Evolutionary conservation across 1,140 invertebrate species (phyloP).

Genomic region (Neodiprion virginianus): DNA sequence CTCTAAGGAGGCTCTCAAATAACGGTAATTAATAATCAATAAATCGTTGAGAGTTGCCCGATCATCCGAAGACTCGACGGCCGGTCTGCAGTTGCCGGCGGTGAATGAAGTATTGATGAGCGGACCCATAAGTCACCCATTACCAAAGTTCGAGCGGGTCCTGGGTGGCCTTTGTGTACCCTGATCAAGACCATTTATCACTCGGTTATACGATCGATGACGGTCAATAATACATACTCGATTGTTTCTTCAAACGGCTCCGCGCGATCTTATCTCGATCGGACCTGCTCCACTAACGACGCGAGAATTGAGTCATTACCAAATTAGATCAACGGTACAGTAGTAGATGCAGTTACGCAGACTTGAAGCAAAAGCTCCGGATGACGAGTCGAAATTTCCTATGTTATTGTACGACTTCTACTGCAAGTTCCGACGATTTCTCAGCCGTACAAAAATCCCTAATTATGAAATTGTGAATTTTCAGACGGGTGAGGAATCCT

Average conservation of each 20-base stretch:
- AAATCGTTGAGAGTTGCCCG: slow-evolving; percentile 12
- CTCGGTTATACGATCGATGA: not conserved
- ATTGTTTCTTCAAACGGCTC: not conserved
- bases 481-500: no score
- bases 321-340: not conserved
- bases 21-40: slow-evolving; percentile 19
- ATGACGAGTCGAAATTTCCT: no score
- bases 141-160: slow-evolving; percentile 1
- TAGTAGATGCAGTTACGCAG: no score
- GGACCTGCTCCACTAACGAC: not conserved
- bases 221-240: not conserved
- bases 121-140: not conserved
- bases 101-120: slow-evolving; percentile 19
- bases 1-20: not conserved
- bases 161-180: slow-evolving; percentile 9
- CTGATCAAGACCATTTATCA: slow-evolving; percentile 1
- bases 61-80: not conserved
- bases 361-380: no score
- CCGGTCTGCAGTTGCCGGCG: not conserved
- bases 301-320: not conserved
- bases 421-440: no score
- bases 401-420: no score
- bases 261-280: not conserved
- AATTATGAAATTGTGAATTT: no score
- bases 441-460: no score